phyloP scores from a whole-genome alignment of 2,113 vertebrate genomes.

The Gymnogyps californianus region DNA sequence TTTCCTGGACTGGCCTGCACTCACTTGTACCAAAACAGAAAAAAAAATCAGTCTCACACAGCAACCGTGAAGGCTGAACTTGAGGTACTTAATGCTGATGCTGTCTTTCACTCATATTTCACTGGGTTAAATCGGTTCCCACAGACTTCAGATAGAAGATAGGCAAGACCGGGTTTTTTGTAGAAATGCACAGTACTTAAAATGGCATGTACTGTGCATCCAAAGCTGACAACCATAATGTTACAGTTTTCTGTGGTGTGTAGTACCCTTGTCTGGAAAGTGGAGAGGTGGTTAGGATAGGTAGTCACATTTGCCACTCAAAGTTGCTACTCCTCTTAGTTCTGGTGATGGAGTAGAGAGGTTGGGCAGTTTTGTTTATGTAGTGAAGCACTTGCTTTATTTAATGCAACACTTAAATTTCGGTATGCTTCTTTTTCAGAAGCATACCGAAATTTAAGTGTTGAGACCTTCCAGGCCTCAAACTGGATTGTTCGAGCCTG shows the following conservation, averaged over 20 bases:
- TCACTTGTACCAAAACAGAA: neutral
- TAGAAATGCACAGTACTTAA: neutral
- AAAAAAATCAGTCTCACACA: neutral
- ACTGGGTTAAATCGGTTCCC: neutral
- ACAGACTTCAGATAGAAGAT: too few species aligned
- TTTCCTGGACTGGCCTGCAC: neutral
- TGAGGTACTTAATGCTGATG: neutral
- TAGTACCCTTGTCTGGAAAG: neutral
- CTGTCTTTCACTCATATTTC: neutral
- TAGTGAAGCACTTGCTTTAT: neutral
- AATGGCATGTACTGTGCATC: neutral
- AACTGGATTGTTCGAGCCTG: neutral
- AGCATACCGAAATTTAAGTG: neutral
- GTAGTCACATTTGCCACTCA: conserved; percentile 19
- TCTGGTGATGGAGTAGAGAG: neutral
- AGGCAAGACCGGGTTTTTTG: neutral
- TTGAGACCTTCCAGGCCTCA: neutral
- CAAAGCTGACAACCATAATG: neutral
- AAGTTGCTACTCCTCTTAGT: neutral
- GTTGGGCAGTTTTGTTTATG: neutral
- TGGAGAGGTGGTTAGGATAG: neutral
- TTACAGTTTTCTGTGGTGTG: neutral
- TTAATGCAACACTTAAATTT: neutral
- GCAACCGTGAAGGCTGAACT: neutral
- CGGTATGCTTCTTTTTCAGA: neutral